These are phyloP conservation scores for Chymomyza amoena DNA, from an alignment of 2,888 invertebrate genomes.

Conservation along the genomic window DNA sequence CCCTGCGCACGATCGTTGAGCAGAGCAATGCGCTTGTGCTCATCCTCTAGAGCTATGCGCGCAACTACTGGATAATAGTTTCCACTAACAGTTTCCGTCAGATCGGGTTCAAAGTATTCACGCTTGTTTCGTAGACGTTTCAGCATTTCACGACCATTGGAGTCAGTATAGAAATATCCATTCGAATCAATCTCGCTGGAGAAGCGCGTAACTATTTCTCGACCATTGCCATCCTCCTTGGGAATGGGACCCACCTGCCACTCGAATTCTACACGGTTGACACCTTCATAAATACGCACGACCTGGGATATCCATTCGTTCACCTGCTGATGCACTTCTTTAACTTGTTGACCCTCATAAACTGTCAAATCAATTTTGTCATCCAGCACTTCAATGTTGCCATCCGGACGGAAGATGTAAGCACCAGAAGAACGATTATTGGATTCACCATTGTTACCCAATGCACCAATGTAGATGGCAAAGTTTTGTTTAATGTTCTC, in stretches of 20 bases:
- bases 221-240: slow-evolving; percentile 83
- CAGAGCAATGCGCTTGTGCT: slow-evolving; percentile 71
- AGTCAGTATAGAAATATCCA: slow-evolving; percentile 92
- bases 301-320: slow-evolving; percentile 87
- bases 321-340: slow-evolving; percentile 82
- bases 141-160: slow-evolving; percentile 93
- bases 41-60: slow-evolving; percentile 85
- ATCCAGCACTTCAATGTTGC: slow-evolving; percentile 50
- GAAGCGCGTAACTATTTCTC: slow-evolving; percentile 90
- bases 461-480: slow-evolving; percentile 85
- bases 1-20: slow-evolving; percentile 91
- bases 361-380: slow-evolving; percentile 59
- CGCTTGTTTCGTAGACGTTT: slow-evolving; percentile 84
- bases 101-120: slow-evolving; percentile 85
- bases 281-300: slow-evolving; percentile 83
- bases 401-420: slow-evolving; percentile 90
- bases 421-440: slow-evolving; percentile 91
- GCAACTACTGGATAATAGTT: slow-evolving; percentile 97
- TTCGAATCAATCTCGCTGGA: slow-evolving; percentile 83
- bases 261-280: slow-evolving; percentile 83
- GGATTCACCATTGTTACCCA: slow-evolving; percentile 82
- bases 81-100: slow-evolving; percentile 87
- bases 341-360: slow-evolving; percentile 82
- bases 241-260: slow-evolving; percentile 90
- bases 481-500: slow-evolving; percentile 81